Evolutionary conservation across 2,797 vertebrate genomes (phyloP).

Genomic region (Dromococcyx pavoninus): DNA sequence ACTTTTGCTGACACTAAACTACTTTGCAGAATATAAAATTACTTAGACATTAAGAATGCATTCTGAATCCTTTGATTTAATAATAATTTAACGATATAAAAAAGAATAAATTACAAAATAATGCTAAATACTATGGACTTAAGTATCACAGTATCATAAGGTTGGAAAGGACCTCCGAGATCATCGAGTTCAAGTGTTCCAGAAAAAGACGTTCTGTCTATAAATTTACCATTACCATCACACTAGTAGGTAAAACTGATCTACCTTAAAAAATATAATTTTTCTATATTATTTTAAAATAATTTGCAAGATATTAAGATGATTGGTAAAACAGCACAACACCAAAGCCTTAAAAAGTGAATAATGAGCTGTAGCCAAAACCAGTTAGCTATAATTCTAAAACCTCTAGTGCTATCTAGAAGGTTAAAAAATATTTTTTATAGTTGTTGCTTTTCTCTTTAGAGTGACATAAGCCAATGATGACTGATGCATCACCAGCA

Average conservation of each 20-base stretch:
- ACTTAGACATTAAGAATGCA: neutral
- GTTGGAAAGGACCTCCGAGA: no score
- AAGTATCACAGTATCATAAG: no score
- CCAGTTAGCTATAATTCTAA: neutral
- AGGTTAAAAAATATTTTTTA: neutral
- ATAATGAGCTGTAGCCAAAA: neutral
- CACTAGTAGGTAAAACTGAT: neutral
- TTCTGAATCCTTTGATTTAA: neutral
- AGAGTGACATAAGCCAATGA: neutral
- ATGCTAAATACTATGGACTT: neutral
- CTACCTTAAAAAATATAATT: fast-evolving
- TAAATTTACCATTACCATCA: neutral
- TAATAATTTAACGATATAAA: no score
- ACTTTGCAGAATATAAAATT: neutral
- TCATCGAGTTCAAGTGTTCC: no score
- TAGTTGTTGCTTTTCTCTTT: neutral
- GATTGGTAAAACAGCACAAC: neutral
- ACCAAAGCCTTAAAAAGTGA: neutral
- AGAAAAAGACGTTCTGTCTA: neutral
- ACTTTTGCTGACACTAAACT: neutral
- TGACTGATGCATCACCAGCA: neutral
- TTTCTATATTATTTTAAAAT: neutral
- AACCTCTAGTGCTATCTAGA: neutral
- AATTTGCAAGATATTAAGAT: neutral
- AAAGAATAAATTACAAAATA: neutral